These are phyloP conservation scores for Drosophila sulfurigaster DNA, from an alignment of 1,140 invertebrate species.

Conservation along the genomic window DNA sequence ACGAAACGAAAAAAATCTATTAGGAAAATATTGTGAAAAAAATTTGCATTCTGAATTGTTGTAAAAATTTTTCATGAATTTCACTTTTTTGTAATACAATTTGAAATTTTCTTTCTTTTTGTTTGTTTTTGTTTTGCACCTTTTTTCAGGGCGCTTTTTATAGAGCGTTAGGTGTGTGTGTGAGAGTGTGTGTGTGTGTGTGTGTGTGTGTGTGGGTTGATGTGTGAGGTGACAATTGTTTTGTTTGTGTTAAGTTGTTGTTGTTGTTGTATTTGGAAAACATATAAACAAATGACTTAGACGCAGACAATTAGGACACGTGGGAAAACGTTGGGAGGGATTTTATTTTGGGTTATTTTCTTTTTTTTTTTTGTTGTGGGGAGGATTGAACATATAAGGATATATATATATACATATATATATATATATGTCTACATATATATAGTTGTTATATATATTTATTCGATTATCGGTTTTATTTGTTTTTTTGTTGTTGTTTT, in stretches of 20 bases:
- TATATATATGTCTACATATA: constrained; percentile 45
- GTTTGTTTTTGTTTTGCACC: constrained; percentile 42
- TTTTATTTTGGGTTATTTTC: constrained; percentile 31
- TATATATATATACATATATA: constrained; percentile 58
- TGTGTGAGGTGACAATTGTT: constrained; percentile 26
- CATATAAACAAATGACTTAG: constrained; percentile 86
- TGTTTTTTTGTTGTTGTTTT: constrained; percentile 26
- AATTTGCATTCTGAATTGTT: constrained; percentile 78
- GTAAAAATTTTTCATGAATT: constrained; percentile 62
- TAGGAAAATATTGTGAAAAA: constrained; percentile 46
- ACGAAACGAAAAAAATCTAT: constrained; percentile 32
- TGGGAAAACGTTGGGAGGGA: constrained; percentile 76
- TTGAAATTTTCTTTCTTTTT: constrained; percentile 33
- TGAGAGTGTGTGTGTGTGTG: constrained; percentile 45
- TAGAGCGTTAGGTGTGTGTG: constrained; percentile 55
- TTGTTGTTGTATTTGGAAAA: constrained; percentile 81
- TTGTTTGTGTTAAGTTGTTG: constrained; percentile 56
- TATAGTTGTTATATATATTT: constrained; percentile 60
- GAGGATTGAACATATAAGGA: constrained; percentile 76
- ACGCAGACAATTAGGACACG: constrained; percentile 87
- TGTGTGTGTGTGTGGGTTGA: constrained; percentile 40
- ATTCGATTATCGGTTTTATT: constrained; percentile 45
- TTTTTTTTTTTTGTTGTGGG: constrained; percentile 43
- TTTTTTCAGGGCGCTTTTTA: constrained; percentile 42
- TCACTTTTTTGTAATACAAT: neutral